Percentiles rank a stretch among this genome's conserved stretches.
These are phyloP conservation scores for Gasteruption jaculator DNA, from an alignment of 2,888 invertebrate species.

Conservation along the genomic window DNA sequence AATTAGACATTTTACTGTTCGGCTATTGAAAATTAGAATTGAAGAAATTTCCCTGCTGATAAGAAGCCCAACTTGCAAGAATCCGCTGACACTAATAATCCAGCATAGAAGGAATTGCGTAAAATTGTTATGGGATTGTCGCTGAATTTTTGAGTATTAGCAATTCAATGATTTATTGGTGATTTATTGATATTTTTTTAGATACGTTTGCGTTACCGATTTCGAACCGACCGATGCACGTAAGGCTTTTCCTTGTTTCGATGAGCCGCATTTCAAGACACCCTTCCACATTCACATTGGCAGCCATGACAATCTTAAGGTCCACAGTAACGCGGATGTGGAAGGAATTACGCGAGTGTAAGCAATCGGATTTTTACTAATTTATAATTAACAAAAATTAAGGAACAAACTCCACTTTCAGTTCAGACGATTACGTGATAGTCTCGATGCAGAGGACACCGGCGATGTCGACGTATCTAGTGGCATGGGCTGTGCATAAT, in stretches of 20 bases:
- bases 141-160: too few species aligned
- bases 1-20: too few species aligned
- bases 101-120: too few species aligned
- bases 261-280: constrained; percentile 79
- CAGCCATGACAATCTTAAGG: constrained; percentile 52
- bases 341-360: too few species aligned
- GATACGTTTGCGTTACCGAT: constrained; percentile 75
- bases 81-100: too few species aligned
- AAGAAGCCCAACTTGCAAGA: too few species aligned
- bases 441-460: constrained; percentile 30
- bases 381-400: constrained; percentile 1
- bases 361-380: constrained; percentile 17
- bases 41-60: too few species aligned
- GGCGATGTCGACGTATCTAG: constrained; percentile 37
- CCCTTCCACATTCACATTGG: constrained; percentile 67
- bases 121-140: too few species aligned
- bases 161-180: too few species aligned
- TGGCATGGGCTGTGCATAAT: constrained; percentile 37
- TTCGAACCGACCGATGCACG: constrained; percentile 77
- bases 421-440: constrained; percentile 21
- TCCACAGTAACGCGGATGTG: constrained; percentile 21
- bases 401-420: constrained; percentile 9
- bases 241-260: constrained; percentile 81
- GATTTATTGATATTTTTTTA: constrained; percentile 39
- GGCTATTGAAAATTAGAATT: too few species aligned